Conservation (phyloP, 92 coral and sea anemone genomes). For the Phymanthus crucifer region DNA sequence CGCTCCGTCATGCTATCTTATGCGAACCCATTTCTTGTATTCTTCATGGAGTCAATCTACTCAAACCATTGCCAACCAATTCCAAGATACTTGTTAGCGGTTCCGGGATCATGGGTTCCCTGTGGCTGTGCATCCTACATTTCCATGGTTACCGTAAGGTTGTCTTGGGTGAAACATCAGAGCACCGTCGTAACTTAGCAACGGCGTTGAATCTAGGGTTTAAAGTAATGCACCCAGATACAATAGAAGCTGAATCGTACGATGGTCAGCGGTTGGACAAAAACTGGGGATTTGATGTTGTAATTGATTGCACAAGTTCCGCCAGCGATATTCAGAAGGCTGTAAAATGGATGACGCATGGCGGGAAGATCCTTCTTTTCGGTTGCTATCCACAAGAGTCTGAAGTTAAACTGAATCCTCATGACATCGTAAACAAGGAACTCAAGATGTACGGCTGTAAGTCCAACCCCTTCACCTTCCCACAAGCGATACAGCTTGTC, state of each 20-base stretch:
- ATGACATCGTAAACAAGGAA: slow-evolving; percentile 71
- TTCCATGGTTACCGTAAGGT: slow-evolving; percentile 92
- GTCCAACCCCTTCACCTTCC: slow-evolving; percentile 86
- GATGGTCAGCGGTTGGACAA: slow-evolving; percentile 50
- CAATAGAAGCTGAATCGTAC: slow-evolving; percentile 50
- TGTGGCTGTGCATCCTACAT: slow-evolving; percentile 84
- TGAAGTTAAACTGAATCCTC: slow-evolving; percentile 72
- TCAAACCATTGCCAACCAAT: slow-evolving; percentile 75
- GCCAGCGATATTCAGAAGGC: slow-evolving; percentile 77
- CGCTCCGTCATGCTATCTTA: slow-evolving; percentile 85
- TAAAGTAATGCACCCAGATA: slow-evolving; percentile 72
- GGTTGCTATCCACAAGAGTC: slow-evolving; percentile 86
- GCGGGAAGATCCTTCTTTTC: slow-evolving; percentile 81
- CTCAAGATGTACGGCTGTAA: slow-evolving; percentile 77
- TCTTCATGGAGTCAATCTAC: slow-evolving; percentile 75
- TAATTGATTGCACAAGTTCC: slow-evolving; percentile 81
- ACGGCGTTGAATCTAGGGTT: slow-evolving; percentile 68
- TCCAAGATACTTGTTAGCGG: slow-evolving; percentile 83
- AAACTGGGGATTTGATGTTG: slow-evolving; percentile 88
- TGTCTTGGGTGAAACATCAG: slow-evolving; percentile 77
- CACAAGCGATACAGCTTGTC: slow-evolving; percentile 84
- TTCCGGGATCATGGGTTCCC: slow-evolving; percentile 75
- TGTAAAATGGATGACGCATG: slow-evolving; percentile 70
- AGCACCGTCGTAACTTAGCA: slow-evolving; percentile 77
- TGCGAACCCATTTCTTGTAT: slow-evolving; percentile 90